phyloP scores from a whole-genome alignment of 53 echinoderm and acorn worm species.

The Echinarachnius parma region DNA sequence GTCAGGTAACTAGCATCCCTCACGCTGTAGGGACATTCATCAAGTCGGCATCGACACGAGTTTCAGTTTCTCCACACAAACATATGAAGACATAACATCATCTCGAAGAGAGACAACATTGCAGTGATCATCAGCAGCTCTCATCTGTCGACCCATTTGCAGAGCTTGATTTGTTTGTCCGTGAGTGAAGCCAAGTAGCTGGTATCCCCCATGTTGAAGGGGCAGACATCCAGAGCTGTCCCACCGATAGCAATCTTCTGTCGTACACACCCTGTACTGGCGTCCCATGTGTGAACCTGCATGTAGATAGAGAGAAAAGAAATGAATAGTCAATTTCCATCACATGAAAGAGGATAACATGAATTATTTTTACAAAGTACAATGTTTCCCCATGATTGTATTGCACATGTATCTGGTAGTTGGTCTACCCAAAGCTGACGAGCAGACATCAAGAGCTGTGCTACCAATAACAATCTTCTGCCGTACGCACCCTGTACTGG shows the following conservation, averaged over 20 bases:
- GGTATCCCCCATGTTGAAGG: conserved; percentile 59
- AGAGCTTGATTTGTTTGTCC: conserved; percentile 86
- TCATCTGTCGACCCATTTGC: conserved; percentile 58
- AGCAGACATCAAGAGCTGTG: conserved; percentile 76
- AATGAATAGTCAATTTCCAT: no score
- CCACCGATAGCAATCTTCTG: conserved; percentile 70
- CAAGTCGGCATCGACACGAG: no score
- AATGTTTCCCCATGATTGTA: no score
- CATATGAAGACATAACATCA: no score
- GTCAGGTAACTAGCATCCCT: no score
- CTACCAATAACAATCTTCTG: conserved; percentile 69
- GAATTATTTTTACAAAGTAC: no score
- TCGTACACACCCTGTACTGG: conserved; percentile 48
- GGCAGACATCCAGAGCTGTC: conserved; percentile 76
- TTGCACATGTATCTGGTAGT: no score
- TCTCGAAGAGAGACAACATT: no score
- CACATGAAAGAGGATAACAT: no score
- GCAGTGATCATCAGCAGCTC: no score
- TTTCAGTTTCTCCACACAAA: no score
- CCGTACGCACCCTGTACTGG: conserved; percentile 48
- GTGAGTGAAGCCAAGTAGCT: conserved; percentile 74
- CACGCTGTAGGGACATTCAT: no score
- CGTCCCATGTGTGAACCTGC: conserved; percentile 83
- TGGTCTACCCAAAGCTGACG: conserved; percentile 58
- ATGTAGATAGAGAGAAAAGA: conserved; percentile 2